Evolutionary conservation across 2,888 invertebrate species (phyloP), one percentile per base, ranked within the genome.

Genomic region (Hermodice carunculata): DNA sequence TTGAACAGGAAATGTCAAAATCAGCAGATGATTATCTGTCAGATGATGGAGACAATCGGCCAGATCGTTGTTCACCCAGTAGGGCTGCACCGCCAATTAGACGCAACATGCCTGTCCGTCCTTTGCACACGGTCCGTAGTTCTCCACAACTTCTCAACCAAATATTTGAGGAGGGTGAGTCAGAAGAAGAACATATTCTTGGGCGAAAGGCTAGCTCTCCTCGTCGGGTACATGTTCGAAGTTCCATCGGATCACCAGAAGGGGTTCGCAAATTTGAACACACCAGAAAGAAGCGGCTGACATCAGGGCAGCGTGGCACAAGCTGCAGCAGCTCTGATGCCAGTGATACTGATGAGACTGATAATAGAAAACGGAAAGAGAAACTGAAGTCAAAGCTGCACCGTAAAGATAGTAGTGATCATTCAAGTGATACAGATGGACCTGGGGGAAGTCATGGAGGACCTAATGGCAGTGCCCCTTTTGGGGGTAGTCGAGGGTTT

Each of bases 291-390:
- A 70, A 77, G 29, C 44, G 65, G 19, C 75, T 78, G 6, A 91
- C 91, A 74, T 92, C 92, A 82, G 90, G 92, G 76, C 74, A 79
- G 43, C 53, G 74, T 3, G 93, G 81, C 8, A 83, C 94, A 5
- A 95, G 95, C 58, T 96, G 96, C 82, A 95, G 95, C 76, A 96
- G 95, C 57, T 96, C 96, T 0, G 96, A 97, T 85, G 93, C 96
- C 5, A 95, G 95, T 66, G 96, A 96, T 84, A 88, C 88, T 29
- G 88, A 88, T 65, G 94, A 85, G 40, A 78, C 81, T 3, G 83
- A 82, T n/a, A 78, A 76, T 6, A 68, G 81, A 26, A 79, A 78
- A 14, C 67, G 81, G 22, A 81, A 81, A 61, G 80, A 82, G 64
- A 81, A 82, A 64, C 74, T 79, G 22, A 80, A 80, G 62, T 78